Percentiles rank a stretch among this genome's conserved stretches.
Evolutionary conservation across 2,797 vertebrate species (phyloP).

Genomic region (Gymnothorax reevesii): DNA sequence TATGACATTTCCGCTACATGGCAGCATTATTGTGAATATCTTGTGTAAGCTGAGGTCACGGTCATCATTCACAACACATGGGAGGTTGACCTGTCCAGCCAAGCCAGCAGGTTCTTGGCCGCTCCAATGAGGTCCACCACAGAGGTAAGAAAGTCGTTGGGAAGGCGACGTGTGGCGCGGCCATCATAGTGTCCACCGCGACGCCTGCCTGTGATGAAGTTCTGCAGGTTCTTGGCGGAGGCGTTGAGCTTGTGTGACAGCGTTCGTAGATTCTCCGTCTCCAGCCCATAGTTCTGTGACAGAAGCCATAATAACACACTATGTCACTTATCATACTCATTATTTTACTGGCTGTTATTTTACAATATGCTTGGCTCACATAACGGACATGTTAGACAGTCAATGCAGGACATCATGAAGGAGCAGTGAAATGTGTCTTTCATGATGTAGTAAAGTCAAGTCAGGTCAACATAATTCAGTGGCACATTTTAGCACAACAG

Average conservation of each 20-base stretch:
- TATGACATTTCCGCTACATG: no score
- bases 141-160: constrained; percentile 77
- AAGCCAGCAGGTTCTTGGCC: constrained; percentile 78
- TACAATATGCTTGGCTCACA: no score
- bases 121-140: constrained; percentile 79
- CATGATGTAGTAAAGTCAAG: no score
- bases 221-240: constrained; percentile 81
- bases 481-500: no score
- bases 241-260: constrained; percentile 80
- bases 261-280: constrained; percentile 79
- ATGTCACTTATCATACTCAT: neutral
- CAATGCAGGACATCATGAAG: no score
- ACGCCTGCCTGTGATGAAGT: constrained; percentile 79
- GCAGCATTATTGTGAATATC: no score
- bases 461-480: no score
- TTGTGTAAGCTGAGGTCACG: no score
- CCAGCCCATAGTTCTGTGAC: constrained; percentile 77
- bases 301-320: neutral
- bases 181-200: constrained; percentile 74
- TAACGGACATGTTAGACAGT: neutral
- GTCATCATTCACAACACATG: neutral
- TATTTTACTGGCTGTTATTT: neutral
- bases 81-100: constrained; percentile 74
- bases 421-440: no score
- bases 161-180: constrained; percentile 72